A percentile compares a stretch with the other conserved stretches of the same genome.
phyloP scores from a whole-genome alignment of 2,888 invertebrate genomes.

The Pandemis cinnamomeana region DNA sequence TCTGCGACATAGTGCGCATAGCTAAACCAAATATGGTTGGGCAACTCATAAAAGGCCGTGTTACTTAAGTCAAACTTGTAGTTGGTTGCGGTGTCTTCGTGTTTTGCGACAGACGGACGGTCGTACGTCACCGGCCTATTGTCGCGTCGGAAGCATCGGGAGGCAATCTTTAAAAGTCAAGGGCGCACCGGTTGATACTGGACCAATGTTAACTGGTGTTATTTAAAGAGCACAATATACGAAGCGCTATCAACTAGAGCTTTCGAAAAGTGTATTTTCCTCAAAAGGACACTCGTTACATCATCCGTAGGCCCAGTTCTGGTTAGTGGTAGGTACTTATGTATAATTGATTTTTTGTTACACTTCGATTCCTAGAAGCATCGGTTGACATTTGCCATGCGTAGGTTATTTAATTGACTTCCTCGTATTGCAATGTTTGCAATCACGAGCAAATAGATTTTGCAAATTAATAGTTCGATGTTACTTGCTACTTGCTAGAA shows the following conservation, averaged over 20 bases:
- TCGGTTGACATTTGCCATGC: slow-evolving; percentile 19
- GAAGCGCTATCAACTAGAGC: slow-evolving; percentile 62
- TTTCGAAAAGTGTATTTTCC: slow-evolving; percentile 77
- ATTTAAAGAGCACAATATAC: slow-evolving; percentile 80
- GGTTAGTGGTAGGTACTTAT: slow-evolving; percentile 3
- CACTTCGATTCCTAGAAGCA: slow-evolving; percentile 22
- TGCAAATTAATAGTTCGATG: background rate
- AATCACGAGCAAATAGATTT: background rate
- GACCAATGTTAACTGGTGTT: slow-evolving; percentile 84
- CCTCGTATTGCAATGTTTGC: slow-evolving; percentile 2
- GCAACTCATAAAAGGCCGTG: slow-evolving; percentile 47
- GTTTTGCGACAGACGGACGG: slow-evolving; percentile 45
- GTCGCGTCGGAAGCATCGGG: slow-evolving; percentile 79
- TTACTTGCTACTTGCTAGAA: no score
- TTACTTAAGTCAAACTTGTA: slow-evolving; percentile 47
- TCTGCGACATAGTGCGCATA: slow-evolving; percentile 44
- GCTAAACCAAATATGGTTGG: slow-evolving; percentile 48
- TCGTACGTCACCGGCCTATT: slow-evolving; percentile 58
- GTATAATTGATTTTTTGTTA: slow-evolving; percentile 6
- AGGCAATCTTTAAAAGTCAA: slow-evolving; percentile 79
- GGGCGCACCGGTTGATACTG: slow-evolving; percentile 68
- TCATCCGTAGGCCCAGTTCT: slow-evolving; percentile 43
- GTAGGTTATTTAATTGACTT: slow-evolving; percentile 4
- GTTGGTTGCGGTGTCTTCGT: slow-evolving; percentile 19
- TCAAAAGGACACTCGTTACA: slow-evolving; percentile 62